A percentile compares a stretch with the other conserved stretches of the same genome.
These are phyloP conservation scores for Hydrophis major DNA, from an alignment of 2,797 vertebrate genomes.

Conservation along the genomic window DNA sequence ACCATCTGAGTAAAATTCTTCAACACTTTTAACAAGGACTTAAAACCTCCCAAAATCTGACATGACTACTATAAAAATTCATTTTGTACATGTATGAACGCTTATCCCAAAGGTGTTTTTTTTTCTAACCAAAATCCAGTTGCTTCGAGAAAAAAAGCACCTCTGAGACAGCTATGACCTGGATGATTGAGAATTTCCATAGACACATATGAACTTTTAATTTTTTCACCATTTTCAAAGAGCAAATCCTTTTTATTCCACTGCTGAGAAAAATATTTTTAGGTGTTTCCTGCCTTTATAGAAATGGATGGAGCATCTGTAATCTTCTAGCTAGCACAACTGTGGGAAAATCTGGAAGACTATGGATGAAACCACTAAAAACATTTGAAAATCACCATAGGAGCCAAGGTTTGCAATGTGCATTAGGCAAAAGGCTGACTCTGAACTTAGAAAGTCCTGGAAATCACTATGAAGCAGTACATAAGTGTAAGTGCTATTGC, in stretches of 20 bases:
- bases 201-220: neutral
- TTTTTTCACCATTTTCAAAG: neutral
- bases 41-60: neutral
- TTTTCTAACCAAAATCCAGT: no score
- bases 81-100: neutral
- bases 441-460: neutral
- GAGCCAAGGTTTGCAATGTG: neutral
- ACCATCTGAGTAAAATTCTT: neutral
- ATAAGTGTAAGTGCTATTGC: neutral
- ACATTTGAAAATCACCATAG: neutral
- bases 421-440: neutral
- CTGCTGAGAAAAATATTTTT: neutral
- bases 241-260: neutral
- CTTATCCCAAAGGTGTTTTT: no score
- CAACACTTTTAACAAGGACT: neutral
- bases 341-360: neutral
- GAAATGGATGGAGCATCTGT: neutral
- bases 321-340: neutral
- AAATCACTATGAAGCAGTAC: neutral
- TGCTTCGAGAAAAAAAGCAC: no score
- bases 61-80: neutral
- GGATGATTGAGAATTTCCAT: no score
- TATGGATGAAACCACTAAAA: neutral
- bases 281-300: neutral
- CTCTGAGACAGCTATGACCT: no score